These are phyloP conservation scores for Polypedilum pembai DNA, from an alignment of 1,140 invertebrate genomes.

Conservation along the genomic window DNA sequence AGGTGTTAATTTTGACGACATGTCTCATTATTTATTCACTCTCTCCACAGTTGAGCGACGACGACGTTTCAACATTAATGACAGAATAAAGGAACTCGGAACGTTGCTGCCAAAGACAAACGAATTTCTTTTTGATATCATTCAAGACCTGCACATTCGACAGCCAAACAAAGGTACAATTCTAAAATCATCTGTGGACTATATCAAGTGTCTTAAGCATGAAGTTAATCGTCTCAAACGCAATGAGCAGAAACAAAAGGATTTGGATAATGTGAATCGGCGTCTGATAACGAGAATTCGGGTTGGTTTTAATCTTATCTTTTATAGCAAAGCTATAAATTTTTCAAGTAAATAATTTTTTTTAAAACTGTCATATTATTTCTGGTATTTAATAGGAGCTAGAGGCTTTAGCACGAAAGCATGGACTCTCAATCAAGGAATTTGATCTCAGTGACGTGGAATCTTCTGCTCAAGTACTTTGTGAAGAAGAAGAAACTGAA, in stretches of 20 bases:
- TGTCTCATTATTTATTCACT: conserved; percentile 13
- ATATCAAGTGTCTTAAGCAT: conserved; percentile 82
- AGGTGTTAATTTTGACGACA: conserved; percentile 1
- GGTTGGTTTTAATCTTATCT: conserved; percentile 46
- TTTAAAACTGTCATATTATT: neutral
- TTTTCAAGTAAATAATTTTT: too few species aligned
- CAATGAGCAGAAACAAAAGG: conserved; percentile 66
- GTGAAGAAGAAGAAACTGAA: neutral
- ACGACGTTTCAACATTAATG: conserved; percentile 95
- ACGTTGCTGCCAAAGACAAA: conserved; percentile 89
- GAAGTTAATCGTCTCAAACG: conserved; percentile 75
- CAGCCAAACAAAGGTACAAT: conserved; percentile 93
- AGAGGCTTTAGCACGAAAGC: conserved; percentile 1
- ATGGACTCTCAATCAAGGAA: conserved; percentile 6
- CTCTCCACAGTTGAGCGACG: conserved; percentile 79
- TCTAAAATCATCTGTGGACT: conserved; percentile 93
- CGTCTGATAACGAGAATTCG: conserved; percentile 73
- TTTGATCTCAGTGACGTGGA: conserved; percentile 15
- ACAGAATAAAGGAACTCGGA: conserved; percentile 95
- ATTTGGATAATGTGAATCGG: conserved; percentile 76
- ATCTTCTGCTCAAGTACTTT: neutral
- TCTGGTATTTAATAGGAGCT: neutral
- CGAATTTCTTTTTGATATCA: conserved; percentile 82
- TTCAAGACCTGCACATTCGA: conserved; percentile 57
- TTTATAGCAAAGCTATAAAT: too few species aligned